Conservation (phyloP, 2,113 vertebrate genomes). For the Eretmodus cyanostictus region DNA sequence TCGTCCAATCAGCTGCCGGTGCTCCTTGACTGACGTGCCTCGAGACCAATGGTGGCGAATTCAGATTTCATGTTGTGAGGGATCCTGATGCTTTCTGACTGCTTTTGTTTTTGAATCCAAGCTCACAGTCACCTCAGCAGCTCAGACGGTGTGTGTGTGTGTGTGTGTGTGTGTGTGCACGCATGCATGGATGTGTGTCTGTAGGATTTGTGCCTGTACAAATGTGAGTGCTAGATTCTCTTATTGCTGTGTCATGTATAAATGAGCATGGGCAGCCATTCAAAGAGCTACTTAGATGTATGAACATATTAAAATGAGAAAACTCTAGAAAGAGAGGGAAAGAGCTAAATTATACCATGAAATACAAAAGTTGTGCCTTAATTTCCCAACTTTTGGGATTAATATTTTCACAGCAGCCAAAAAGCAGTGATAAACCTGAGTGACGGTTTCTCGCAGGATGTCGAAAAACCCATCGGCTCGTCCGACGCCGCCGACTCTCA, state of each 20-base stretch:
- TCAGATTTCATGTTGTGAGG: neutral
- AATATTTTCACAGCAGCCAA: neutral
- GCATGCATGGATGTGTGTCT: neutral
- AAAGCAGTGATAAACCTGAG: neutral
- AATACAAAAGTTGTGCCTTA: neutral
- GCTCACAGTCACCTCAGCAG: neutral
- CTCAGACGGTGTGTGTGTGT: neutral
- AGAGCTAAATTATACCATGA: neutral
- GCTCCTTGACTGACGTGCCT: neutral
- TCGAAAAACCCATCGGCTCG: neutral
- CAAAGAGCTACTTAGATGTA: neutral
- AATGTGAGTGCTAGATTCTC: neutral
- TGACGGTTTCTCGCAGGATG: neutral
- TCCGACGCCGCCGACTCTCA: accelerated
- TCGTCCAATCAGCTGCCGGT: neutral
- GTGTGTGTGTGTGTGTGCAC: neutral
- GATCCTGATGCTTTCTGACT: neutral
- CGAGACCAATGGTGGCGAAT: neutral
- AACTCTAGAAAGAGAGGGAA: neutral
- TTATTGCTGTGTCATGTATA: neutral
- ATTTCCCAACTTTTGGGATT: too few relatives aligned
- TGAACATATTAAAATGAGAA: neutral
- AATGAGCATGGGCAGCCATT: accelerated
- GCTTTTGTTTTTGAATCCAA: neutral
- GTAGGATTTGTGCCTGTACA: accelerated